Conservation (phyloP, 2,888 invertebrate genomes). For the Dryocosmus kuriphilus region DNA sequence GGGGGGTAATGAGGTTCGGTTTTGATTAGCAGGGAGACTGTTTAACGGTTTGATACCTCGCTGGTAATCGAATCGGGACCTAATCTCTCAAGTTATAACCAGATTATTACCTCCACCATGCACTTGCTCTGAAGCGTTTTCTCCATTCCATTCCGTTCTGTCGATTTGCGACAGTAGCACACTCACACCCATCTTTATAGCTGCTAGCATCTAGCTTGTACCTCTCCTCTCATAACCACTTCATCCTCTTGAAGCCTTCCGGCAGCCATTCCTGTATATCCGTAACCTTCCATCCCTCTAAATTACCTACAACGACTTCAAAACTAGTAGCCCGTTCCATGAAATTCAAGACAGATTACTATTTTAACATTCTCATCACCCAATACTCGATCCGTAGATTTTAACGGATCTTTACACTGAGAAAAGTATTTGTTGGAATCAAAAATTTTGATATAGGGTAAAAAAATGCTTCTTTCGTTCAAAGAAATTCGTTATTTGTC, state of each 20-base stretch:
- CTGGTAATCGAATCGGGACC: slow-evolving; percentile 78
- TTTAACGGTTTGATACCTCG: slow-evolving; percentile 79
- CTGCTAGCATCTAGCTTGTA: slow-evolving; percentile 19
- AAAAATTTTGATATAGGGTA: no score
- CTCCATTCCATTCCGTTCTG: slow-evolving; percentile 66
- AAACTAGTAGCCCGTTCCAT: not conserved
- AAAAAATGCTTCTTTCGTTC: no score
- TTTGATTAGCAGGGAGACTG: slow-evolving; percentile 79
- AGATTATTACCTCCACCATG: slow-evolving; percentile 78
- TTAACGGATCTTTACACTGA: no score
- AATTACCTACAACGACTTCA: not conserved
- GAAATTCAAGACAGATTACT: not conserved
- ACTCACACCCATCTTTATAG: slow-evolving; percentile 37
- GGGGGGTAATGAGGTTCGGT: slow-evolving; percentile 77
- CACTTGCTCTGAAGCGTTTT: slow-evolving; percentile 71
- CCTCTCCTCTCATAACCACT: slow-evolving; percentile 14
- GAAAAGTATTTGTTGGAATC: no score
- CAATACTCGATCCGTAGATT: no score
- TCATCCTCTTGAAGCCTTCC: slow-evolving; percentile 27
- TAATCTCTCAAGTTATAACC: slow-evolving; percentile 79
- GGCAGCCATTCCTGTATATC: slow-evolving; percentile 16
- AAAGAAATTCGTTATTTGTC: no score
- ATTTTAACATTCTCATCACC: not conserved
- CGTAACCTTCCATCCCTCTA: not conserved
- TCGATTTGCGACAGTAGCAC: slow-evolving; percentile 60